Evolutionary conservation across 1,140 invertebrate genomes (phyloP).

Genomic region (Scaptomyza montana): DNA sequence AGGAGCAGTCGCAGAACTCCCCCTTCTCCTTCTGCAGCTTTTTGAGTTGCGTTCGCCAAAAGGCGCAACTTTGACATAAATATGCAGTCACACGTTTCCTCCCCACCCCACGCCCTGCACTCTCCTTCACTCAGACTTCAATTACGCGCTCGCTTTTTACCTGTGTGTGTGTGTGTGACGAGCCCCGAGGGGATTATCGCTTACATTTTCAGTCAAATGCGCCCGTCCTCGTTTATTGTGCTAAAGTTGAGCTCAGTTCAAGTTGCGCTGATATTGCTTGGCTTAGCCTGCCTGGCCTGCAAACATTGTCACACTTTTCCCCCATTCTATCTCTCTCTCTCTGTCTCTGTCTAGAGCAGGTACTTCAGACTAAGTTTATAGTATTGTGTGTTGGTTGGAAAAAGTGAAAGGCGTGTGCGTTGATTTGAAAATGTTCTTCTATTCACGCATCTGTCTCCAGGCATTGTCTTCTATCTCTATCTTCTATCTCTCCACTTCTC

Average conservation of each 20-base stretch:
- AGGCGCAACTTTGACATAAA: constrained; percentile 73
- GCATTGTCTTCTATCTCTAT: not conserved
- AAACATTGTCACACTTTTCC: not conserved
- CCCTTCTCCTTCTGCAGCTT: not conserved
- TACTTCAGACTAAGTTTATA: too few species aligned
- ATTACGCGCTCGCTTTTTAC: constrained; percentile 60
- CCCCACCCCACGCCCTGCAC: not conserved
- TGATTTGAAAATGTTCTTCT: constrained; percentile 69
- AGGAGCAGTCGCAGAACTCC: too few species aligned
- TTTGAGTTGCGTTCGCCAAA: constrained; percentile 48
- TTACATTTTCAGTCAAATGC: constrained; percentile 77
- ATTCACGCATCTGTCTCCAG: constrained; percentile 34
- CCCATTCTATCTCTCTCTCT: too few species aligned
- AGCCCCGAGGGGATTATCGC: constrained; percentile 73
- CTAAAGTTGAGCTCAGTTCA: constrained; percentile 56
- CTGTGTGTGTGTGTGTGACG: constrained; percentile 42
- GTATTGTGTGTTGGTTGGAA: constrained; percentile 8
- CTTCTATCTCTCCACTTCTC: too few species aligned
- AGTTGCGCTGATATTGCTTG: constrained; percentile 59
- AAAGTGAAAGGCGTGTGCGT: constrained; percentile 69
- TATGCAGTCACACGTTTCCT: constrained; percentile 48
- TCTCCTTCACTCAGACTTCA: constrained; percentile 48
- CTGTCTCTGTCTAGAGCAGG: too few species aligned
- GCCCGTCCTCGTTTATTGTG: constrained; percentile 58
- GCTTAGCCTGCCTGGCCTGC: not conserved